Conservation (phyloP, 2,113 vertebrate species). For the Catharus fuscescens region DNA sequence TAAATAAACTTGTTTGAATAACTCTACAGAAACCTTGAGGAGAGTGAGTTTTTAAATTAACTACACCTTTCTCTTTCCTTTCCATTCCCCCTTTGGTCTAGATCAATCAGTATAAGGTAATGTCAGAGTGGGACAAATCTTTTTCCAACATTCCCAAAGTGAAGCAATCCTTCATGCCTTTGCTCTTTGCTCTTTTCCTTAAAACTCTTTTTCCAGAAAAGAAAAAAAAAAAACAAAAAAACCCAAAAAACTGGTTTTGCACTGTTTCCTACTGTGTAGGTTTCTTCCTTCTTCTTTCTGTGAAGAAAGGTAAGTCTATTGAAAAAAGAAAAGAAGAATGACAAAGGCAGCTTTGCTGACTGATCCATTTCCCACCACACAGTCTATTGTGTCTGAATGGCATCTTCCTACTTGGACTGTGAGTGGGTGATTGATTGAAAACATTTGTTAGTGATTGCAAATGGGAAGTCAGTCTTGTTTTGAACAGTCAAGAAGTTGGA, state of each 20-base stretch:
- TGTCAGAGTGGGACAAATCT: not conserved
- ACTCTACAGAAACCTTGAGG: not conserved
- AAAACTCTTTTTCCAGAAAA: conserved; percentile 38
- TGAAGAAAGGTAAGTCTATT: conserved; percentile 33
- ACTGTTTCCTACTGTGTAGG: conserved; percentile 1
- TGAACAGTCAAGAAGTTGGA: not conserved
- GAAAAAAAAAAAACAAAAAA: not conserved
- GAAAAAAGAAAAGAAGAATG: not conserved
- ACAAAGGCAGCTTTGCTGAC: conserved; percentile 6
- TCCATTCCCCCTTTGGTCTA: not conserved
- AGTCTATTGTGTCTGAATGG: conserved; percentile 16
- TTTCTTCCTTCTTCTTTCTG: conserved; percentile 29
- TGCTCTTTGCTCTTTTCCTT: conserved; percentile 33
- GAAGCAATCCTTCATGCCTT: conserved; percentile 36
- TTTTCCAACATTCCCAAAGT: conserved; percentile 6
- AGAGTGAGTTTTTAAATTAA: conserved; percentile 58
- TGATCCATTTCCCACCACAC: conserved; percentile 50
- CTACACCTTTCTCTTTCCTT: not conserved
- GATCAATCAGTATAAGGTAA: conserved; percentile 45
- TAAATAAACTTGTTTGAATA: conserved; percentile 2
- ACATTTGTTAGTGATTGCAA: conserved; percentile 5
- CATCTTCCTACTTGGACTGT: conserved; percentile 38
- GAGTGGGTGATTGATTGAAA: conserved; percentile 54
- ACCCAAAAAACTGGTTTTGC: not conserved
- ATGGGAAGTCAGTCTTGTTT: not conserved